phyloP scores from a whole-genome alignment of 2,797 vertebrate genomes.

The Austrolebias charrua region DNA sequence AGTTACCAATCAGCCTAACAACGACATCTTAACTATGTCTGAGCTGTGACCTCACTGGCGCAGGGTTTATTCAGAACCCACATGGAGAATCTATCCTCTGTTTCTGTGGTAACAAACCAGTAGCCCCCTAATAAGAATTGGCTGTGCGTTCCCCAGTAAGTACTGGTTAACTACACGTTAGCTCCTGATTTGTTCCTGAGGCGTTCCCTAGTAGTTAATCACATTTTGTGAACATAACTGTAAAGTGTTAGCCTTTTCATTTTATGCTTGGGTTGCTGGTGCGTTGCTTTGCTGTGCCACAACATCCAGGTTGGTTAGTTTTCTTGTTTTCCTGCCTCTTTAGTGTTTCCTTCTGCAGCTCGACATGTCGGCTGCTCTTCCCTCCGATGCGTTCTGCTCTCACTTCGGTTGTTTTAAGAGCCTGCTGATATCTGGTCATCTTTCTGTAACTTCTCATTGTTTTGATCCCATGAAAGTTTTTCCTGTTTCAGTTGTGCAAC shows the following conservation, averaged over 20 bases:
- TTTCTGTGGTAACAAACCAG: no score
- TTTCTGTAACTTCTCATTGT: not conserved
- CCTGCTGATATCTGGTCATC: slow-evolving; percentile 21
- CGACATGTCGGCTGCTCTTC: slow-evolving; percentile 26
- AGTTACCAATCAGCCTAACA: no score
- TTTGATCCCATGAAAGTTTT: slow-evolving; percentile 28
- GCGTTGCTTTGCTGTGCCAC: slow-evolving; percentile 25
- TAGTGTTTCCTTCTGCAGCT: slow-evolving; percentile 15
- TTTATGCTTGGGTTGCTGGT: slow-evolving; percentile 55
- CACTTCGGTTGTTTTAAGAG: slow-evolving; percentile 20
- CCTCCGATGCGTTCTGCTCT: slow-evolving; percentile 16
- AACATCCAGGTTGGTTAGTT: not conserved
- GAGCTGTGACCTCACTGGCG: no score
- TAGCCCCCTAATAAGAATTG: no score
- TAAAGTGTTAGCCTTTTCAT: slow-evolving; percentile 11
- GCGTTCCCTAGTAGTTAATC: no score
- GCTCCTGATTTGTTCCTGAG: no score
- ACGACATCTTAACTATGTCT: no score
- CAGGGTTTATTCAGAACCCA: no score
- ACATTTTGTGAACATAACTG: no score
- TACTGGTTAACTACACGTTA: no score
- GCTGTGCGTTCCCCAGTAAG: no score
- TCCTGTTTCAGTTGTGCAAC: slow-evolving; percentile 33
- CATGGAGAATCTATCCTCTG: no score
- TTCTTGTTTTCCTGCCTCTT: not conserved